phyloP scores from a whole-genome alignment of 2,113 vertebrate species.

The Melanocharis versteri region DNA sequence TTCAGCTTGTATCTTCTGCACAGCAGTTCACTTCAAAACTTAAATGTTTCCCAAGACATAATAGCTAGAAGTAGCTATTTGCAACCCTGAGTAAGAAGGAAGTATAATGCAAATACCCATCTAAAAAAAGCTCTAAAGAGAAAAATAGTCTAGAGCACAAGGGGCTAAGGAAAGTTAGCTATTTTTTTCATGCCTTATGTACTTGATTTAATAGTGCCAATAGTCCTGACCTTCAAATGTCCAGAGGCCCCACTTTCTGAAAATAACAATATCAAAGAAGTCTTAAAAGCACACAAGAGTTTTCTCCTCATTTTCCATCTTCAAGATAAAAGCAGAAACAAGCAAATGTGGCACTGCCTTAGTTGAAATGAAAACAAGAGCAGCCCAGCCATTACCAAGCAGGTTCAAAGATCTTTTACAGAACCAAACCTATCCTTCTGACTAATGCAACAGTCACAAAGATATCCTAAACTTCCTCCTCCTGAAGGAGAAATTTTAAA shows the following conservation, averaged over 20 bases:
- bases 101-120: not conserved
- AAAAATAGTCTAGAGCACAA: not conserved
- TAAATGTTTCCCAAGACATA: not conserved
- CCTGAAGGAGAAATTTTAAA: not conserved
- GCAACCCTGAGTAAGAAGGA: not conserved
- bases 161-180: not conserved
- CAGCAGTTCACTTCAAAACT: not conserved
- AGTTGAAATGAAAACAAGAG: not conserved
- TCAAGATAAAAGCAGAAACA: not conserved
- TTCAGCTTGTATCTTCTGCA: not conserved
- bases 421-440: not conserved
- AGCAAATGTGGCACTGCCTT: not conserved
- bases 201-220: not conserved
- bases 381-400: not conserved
- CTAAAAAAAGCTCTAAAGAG: not conserved
- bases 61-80: not conserved
- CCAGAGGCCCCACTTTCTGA: not conserved
- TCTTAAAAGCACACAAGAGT: not conserved
- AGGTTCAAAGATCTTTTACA: not conserved
- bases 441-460: not conserved
- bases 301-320: not conserved
- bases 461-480: not conserved
- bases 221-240: not conserved
- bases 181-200: not conserved
- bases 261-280: not conserved